These are phyloP conservation scores for Arctopsyche grandis DNA, from an alignment of 1,140 invertebrate genomes.

Conservation along the genomic window DNA sequence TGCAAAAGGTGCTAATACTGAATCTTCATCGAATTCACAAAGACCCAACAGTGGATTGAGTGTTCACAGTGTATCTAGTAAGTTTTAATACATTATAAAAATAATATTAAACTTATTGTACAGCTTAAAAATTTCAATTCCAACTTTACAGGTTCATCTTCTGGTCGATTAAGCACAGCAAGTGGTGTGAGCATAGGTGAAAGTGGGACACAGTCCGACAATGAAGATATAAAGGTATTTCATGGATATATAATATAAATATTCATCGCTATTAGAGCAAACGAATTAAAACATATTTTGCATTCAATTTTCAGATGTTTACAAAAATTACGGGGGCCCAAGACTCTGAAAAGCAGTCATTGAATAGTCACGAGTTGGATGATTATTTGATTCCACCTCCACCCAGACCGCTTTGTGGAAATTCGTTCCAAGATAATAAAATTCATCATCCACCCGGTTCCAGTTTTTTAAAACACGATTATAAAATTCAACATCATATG, in stretches of 20 bases:
- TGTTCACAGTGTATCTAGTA: constrained; percentile 76
- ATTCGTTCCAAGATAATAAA: background rate
- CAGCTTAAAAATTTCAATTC: too few relatives aligned
- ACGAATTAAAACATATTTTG: constrained; percentile 55
- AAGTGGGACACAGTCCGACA: constrained; percentile 85
- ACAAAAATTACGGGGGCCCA: constrained; percentile 41
- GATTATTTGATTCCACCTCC: constrained; percentile 70
- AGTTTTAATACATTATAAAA: constrained; percentile 51
- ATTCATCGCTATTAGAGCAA: background rate
- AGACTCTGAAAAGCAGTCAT: constrained; percentile 19
- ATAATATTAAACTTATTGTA: background rate
- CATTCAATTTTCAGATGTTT: constrained; percentile 46
- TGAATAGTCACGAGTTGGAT: constrained; percentile 61
- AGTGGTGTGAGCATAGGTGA: constrained; percentile 83
- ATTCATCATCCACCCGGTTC: constrained; percentile 2
- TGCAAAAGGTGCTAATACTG: constrained; percentile 58
- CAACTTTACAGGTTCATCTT: constrained; percentile 85
- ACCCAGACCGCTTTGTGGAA: constrained; percentile 62
- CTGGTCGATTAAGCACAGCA: constrained; percentile 80
- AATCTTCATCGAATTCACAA: constrained; percentile 52
- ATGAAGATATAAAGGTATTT: constrained; percentile 76
- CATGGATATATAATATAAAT: background rate
- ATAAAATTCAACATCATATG: constrained; percentile 46
- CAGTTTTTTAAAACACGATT: constrained; percentile 44
- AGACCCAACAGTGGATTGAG: constrained; percentile 80